These are phyloP conservation scores for Propithecus coquereli DNA, from an alignment of 2,113 vertebrate genomes.

Conservation along the genomic window DNA sequence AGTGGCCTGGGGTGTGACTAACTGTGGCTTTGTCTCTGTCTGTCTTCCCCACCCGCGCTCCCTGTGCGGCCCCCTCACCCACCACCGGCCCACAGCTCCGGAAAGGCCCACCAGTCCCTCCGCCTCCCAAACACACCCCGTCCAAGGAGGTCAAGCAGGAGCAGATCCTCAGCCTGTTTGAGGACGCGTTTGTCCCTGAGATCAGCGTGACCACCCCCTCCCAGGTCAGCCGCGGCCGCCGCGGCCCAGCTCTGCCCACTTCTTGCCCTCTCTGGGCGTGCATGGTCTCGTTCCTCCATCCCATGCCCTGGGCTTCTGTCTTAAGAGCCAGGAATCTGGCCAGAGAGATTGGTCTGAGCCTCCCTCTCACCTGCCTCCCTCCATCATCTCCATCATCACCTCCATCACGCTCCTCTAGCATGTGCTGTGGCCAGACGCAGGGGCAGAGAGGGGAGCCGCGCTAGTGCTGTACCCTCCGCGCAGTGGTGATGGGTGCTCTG, in stretches of 20 bases:
- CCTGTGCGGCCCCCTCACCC: background rate
- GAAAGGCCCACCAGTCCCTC: slow-evolving; percentile 94
- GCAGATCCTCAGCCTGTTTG: slow-evolving; percentile 97
- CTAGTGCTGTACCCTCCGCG: no score
- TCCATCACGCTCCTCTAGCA: background rate
- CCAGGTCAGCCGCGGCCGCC: slow-evolving; percentile 90
- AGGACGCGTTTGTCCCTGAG: slow-evolving; percentile 93
- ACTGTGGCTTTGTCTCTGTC: slow-evolving; percentile 82
- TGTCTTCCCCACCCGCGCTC: slow-evolving; percentile 65
- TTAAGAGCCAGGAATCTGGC: background rate
- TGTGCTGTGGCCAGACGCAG: background rate
- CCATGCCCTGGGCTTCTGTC: background rate
- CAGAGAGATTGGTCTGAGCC: background rate
- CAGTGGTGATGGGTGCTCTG: rapidly evolving
- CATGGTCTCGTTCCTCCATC: background rate
- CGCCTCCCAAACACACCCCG: slow-evolving; percentile 96
- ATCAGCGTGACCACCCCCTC: slow-evolving; percentile 97
- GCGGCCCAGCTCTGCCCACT: slow-evolving; percentile 55
- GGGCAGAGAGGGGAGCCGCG: background rate
- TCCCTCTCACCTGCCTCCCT: background rate
- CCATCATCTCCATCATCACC: background rate
- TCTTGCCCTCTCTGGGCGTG: background rate
- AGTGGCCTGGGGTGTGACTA: slow-evolving; percentile 71
- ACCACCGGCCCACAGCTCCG: slow-evolving; percentile 88
- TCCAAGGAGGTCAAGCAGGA: slow-evolving; percentile 97